Conservation (phyloP, 2,113 vertebrate species). For the Crotophaga sulcirostris region DNA sequence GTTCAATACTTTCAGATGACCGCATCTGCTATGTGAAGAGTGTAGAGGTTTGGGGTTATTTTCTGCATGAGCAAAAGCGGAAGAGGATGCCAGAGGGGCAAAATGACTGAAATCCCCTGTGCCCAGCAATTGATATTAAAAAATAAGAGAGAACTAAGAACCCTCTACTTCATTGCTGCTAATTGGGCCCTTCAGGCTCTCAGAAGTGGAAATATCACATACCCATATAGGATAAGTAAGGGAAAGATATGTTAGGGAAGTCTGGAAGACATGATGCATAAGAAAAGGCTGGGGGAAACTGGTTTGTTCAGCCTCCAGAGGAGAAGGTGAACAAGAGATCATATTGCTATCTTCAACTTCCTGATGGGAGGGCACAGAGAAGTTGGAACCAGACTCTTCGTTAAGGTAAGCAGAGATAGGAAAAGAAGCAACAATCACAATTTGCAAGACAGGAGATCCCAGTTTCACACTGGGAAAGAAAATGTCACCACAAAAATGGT, state of each 20-base stretch:
- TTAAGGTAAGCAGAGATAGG: neutral
- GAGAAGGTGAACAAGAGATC: neutral
- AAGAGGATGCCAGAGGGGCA: neutral
- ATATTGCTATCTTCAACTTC: neutral
- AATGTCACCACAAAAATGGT: neutral
- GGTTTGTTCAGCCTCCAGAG: neutral
- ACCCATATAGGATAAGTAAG: rapidly evolving
- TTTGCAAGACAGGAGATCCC: neutral
- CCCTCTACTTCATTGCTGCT: neutral
- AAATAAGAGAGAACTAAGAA: neutral
- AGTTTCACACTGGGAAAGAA: neutral
- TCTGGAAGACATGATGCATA: neutral
- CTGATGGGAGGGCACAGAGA: neutral
- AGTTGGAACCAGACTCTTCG: neutral
- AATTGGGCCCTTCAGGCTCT: neutral
- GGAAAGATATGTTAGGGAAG: neutral
- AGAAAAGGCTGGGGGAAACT: neutral
- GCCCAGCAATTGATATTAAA: neutral
- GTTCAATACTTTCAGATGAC: neutral
- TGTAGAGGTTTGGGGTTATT: neutral
- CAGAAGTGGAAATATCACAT: neutral
- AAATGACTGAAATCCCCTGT: neutral
- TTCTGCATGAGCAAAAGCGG: neutral
- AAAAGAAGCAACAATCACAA: neutral
- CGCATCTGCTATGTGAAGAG: neutral